These are phyloP conservation scores for Argyresthia albistria DNA, from an alignment of 2,888 invertebrate genomes.

Conservation along the genomic window DNA sequence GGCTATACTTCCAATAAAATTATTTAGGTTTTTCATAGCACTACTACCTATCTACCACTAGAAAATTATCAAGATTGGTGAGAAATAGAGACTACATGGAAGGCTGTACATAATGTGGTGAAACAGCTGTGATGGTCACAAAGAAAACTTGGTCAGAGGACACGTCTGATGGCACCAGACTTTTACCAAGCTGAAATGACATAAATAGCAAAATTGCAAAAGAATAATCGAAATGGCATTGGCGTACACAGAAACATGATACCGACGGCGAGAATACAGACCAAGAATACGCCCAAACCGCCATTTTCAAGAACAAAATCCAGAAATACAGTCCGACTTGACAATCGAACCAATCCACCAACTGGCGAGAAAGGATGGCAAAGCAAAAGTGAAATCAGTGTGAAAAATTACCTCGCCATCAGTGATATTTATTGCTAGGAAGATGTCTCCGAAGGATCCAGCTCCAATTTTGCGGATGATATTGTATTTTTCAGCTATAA, in stretches of 20 bases:
- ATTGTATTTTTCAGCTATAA: conserved; percentile 91
- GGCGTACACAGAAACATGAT: neutral
- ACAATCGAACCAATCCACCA: conserved; percentile 10
- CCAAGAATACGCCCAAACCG: conserved; percentile 38
- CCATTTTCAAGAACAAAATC: conserved; percentile 48
- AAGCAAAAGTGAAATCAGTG: neutral
- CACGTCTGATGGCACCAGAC: neutral
- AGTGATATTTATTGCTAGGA: conserved; percentile 92
- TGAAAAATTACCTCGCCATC: conserved; percentile 87
- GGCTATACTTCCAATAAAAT: no score
- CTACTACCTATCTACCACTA: no score
- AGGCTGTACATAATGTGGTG: neutral
- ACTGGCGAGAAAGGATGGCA: neutral
- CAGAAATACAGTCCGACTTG: conserved; percentile 44
- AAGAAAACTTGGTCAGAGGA: neutral
- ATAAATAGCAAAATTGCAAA: neutral
- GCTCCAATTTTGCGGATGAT: conserved; percentile 97
- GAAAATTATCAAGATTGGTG: no score
- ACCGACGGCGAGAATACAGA: neutral
- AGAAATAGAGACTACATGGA: neutral
- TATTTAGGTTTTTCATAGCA: no score
- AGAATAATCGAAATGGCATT: neutral
- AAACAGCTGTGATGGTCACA: neutral
- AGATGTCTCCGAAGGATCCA: conserved; percentile 99
- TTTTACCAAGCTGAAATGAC: neutral